Base-by-base conservation (phyloP, 2,113 vertebrate species). In the Epinephelus moara region DNA sequence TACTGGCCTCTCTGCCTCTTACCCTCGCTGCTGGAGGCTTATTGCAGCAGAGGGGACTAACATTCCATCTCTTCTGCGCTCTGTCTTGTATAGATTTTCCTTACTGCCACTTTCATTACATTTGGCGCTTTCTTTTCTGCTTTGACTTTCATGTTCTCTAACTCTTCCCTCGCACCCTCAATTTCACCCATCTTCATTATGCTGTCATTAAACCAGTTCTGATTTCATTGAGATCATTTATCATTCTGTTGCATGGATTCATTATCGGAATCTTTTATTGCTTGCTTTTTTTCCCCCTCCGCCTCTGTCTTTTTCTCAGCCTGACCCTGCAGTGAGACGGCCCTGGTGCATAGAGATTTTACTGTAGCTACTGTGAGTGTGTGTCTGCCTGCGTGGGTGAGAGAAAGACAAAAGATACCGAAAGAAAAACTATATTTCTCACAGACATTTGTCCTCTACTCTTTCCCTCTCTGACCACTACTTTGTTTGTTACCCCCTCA, bases 1-100 rank as follows among this genome's bases (percentile, higher is more conserved):
- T 86, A 55, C 87, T 69, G 81, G 84, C 84, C 89, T 85, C 86
- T 91, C 87, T 82, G 90, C 90, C 85, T 86, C 90, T 92, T 77
- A 85, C 70, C 90, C 88, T 92, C 92, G 40, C 91, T 25, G 87
- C 91, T 93, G 89, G 90, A 89, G 84, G 91, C 93, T 91, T 91
- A 92, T 95, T 94, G 89, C 87, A 77, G 88, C 84, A 81, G 85
- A 91, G 91, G 83, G 74, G 85, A 81, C 88, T 85, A 88, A 69
- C 92, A 82, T 91, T 91, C 81, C 78, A 86, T 87, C 82, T 80
- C 83, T 85, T 86, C 68, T 72, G 72, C 57, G 7, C 76, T 80
- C 63, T 52, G 81, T 85, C 91, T 82, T 72, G 23, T 88, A 91
- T 93, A 86, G 85, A 86, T 91, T 92, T 89, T 88, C 85, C 85